Base-by-base conservation (phyloP, 2,797 vertebrate species). In the Synaphobranchus kaupii region DNA sequence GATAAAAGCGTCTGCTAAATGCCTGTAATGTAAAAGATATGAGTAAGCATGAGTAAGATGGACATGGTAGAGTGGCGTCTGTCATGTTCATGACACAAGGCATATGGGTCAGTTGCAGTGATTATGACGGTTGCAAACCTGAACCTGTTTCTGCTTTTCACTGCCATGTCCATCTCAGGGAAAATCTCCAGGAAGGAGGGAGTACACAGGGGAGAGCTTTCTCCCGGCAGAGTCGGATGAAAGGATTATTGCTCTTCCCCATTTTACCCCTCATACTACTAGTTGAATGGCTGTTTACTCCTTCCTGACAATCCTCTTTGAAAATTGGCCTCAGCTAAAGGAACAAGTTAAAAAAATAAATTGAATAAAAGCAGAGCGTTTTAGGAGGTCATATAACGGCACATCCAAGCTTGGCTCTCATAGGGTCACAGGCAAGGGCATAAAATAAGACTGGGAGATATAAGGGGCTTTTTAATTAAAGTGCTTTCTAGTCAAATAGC, bases 381-480 rank as follows among this genome's bases (percentile, higher is more conserved):
- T 28, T 20, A 52, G 3, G 47, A 12, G 25, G 54, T 50, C 28
- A 82, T 56, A 48, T n/a, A 66, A 54, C 60, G 39, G 76, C 39
- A 13, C 28, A 22, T 22, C 54, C 71, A 44, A 76, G 68, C 47
- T 50, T 25, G 10, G 85, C 52, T 88, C 71, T 48, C 85, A 68
- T 63, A 84, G 39, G 83, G 17, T 50, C n/a, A 63, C 31, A 68
- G 50, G 68, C 66, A 22, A 63, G 9, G 28, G 31, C 66, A 82
- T 48, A 47, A 66, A 66, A 63, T 50, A 84, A 71, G 71, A 63
- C 71, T 9, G 17, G 44, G 56, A 20, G 86, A 84, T 60, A 4
- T 83, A 86, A 87, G 88, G 86, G 82, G 76, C n/a, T 60, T 44
- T 83, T 88, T 89, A 84, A 90, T 89, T 88, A 90, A 89, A 56